Base-by-base conservation (phyloP, 2,888 invertebrate species). In the Caenorhabditis zanzibari region DNA sequence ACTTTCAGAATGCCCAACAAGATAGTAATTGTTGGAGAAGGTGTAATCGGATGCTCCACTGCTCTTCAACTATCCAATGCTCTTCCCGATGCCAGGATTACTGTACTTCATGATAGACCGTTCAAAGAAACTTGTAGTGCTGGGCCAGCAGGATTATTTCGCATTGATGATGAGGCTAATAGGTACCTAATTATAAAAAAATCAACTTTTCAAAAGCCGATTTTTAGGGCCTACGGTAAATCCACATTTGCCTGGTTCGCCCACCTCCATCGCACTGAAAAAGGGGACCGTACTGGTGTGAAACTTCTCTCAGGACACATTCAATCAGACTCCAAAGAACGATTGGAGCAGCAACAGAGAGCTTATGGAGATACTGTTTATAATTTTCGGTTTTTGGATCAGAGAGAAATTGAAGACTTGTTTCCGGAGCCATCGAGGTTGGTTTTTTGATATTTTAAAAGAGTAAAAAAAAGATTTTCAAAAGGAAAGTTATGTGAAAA, bases 221-320 rank as follows among this genome's bases (percentile, higher is more conserved):
- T n/a, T 85, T 84, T 47, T 66, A 89, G 88, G n/a, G 84, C 85
- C 32, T 90, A 85, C 72, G 91, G 90, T 9, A 68, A 74, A 16
- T 69, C 58, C 6, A 86, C 89, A 6, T 91, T 91, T 64, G 82
- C 81, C 22, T 88, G 90, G 83, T 90, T 89, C 32, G 86, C 88
- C 1, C 72, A 88, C 22, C 77, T 92, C 9, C 85, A 90, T 64
- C 79, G 82, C 14, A 81, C 80, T 2, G 41, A 58, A 26, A 82
- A 83, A n/a, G 90, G 90, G 5, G 76, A 76, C 14, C 76, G 71
- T 38, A 90, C 91, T 9, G 91, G 91, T 0, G 89, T 91, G 32
- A 91, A 92, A 66, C 77, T 91, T n/a, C 59, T 91, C 6, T 89
- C 89, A 2, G 91, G 91, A 24, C 88, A 91, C 56, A 92, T 92